These are phyloP conservation scores for Dermatophagoides farinae DNA, from an alignment of 1,140 invertebrate genomes.

Conservation along the genomic window DNA sequence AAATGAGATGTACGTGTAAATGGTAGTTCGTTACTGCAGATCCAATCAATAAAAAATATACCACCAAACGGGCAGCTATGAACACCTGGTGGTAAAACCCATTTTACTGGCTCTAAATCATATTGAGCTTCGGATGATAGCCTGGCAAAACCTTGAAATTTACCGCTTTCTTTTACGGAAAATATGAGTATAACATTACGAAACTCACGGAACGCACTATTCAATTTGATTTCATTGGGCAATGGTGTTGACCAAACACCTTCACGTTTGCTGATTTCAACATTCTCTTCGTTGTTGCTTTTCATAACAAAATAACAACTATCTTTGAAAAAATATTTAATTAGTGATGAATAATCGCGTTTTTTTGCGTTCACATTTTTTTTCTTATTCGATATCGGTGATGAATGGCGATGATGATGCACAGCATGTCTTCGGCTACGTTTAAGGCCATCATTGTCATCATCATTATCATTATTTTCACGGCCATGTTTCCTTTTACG, in stretches of 20 bases:
- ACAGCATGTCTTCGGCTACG: background rate
- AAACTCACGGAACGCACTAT: conserved; percentile 72
- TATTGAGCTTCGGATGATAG: conserved; percentile 64
- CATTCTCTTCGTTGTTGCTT: conserved; percentile 92
- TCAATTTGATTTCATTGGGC: conserved; percentile 86
- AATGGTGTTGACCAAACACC: conserved; percentile 93
- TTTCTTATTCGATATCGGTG: background rate
- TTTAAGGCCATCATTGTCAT: background rate
- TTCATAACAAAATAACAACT: conserved; percentile 92
- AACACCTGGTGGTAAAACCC: conserved; percentile 85
- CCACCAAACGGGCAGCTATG: conserved; percentile 77
- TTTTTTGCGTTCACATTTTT: background rate
- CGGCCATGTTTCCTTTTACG: background rate
- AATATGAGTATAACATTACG: conserved; percentile 87
- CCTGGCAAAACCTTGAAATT: conserved; percentile 64
- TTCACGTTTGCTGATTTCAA: conserved; percentile 76
- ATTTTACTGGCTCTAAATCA: conserved; percentile 67
- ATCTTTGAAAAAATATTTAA: conserved; percentile 85
- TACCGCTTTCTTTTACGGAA: conserved; percentile 91
- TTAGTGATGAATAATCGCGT: conserved; percentile 55
- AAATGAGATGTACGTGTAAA: conserved; percentile 79
- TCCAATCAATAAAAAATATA: conserved; percentile 90
- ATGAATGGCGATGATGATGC: background rate
- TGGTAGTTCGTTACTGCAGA: conserved; percentile 71
- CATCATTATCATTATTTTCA: background rate